These are phyloP conservation scores for Sebastes oblongus DNA, from an alignment of 2,797 vertebrate species.

Conservation along the genomic window DNA sequence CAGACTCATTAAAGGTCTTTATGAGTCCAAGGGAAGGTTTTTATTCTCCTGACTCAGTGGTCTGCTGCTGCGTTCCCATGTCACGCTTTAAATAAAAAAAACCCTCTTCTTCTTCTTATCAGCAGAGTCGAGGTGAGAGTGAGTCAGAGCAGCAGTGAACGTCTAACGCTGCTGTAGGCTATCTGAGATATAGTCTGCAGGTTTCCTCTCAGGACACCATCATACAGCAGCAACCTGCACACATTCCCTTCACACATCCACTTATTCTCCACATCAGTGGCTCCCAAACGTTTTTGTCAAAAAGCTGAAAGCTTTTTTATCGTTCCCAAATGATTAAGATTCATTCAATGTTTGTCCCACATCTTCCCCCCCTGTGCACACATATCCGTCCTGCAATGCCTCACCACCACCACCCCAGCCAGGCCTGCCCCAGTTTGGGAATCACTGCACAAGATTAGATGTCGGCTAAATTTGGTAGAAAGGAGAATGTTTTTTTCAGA, in stretches of 20 bases:
- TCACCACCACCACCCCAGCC: background rate
- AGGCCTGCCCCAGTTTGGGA: background rate
- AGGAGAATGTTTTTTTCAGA: background rate
- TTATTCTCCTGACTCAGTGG: background rate
- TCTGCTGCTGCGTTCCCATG: background rate
- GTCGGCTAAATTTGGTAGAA: background rate
- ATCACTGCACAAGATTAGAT: background rate
- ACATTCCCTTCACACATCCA: background rate
- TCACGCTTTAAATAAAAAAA: background rate
- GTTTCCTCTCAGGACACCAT: background rate
- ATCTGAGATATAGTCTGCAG: background rate
- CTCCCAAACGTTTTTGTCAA: background rate
- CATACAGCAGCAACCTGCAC: background rate
- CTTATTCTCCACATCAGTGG: background rate
- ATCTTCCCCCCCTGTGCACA: background rate
- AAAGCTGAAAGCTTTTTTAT: background rate
- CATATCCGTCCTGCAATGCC: background rate
- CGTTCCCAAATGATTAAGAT: background rate
- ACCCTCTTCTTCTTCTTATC: background rate
- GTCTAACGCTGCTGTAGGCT: background rate
- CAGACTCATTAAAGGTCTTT: conserved; percentile 1
- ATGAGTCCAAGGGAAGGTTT: background rate
- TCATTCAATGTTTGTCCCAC: background rate
- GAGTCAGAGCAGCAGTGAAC: background rate
- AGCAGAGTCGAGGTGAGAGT: background rate